Conservation (phyloP, 1,140 invertebrate species). For the Phthorimaea operculella region DNA sequence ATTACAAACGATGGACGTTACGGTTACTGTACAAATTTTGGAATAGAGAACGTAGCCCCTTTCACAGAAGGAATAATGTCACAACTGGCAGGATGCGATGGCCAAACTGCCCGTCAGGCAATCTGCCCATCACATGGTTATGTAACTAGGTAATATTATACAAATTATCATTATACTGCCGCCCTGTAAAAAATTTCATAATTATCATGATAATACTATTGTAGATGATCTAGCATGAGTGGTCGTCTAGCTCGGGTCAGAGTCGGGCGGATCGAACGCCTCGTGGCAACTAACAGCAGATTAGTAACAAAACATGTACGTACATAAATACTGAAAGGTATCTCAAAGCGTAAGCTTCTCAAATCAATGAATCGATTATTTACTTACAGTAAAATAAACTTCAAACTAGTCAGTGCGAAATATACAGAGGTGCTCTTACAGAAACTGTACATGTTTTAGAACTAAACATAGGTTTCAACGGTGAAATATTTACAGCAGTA, state of each 20-base stretch:
- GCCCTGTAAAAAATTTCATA: conserved; percentile 67
- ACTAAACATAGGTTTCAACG: conserved; percentile 67
- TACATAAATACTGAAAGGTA: conserved; percentile 66
- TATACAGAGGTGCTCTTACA: conserved; percentile 69
- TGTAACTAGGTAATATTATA: conserved; percentile 52
- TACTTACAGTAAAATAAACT: conserved; percentile 66
- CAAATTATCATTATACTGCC: conserved; percentile 52
- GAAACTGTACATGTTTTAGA: conserved; percentile 71
- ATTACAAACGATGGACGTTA: conserved; percentile 69
- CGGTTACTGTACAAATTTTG: conserved; percentile 64
- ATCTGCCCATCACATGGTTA: conserved; percentile 56
- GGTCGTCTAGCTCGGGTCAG: conserved; percentile 50
- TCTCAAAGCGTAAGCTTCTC: conserved; percentile 68
- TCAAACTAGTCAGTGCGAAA: conserved; percentile 66
- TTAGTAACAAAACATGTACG: conserved; percentile 71
- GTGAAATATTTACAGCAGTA: conserved; percentile 70
- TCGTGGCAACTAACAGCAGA: conserved; percentile 43
- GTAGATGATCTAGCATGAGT: conserved; percentile 45
- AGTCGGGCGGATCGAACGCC: conserved; percentile 38
- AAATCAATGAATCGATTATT: conserved; percentile 60
- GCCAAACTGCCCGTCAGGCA: conserved; percentile 64
- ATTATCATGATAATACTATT: conserved; percentile 61
- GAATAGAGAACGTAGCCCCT: conserved; percentile 67
- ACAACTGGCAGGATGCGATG: conserved; percentile 67
- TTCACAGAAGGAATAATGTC: conserved; percentile 70